Conservation (phyloP, 1,140 invertebrate species). For the Ganaspis sp. region DNA sequence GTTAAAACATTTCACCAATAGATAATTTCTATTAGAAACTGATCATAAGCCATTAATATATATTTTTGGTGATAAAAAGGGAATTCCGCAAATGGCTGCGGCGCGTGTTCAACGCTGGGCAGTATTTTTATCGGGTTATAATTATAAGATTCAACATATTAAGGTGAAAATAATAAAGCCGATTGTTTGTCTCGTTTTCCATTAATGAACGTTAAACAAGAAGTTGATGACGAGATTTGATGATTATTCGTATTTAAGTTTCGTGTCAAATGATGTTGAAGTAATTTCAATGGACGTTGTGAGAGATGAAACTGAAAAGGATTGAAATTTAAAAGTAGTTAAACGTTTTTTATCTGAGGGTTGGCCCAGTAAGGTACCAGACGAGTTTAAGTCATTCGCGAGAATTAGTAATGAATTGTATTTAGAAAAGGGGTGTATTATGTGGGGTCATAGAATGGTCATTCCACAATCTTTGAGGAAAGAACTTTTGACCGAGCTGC, state of each 20-base stretch:
- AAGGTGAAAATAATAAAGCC: background rate
- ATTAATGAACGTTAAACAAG: background rate
- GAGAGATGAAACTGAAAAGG: background rate
- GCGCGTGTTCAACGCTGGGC: background rate
- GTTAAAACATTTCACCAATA: constrained; percentile 2
- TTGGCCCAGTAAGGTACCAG: background rate
- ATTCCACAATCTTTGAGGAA: constrained; percentile 30
- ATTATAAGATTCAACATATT: constrained; percentile 25
- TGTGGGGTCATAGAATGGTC: constrained; percentile 40
- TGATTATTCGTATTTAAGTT: background rate
- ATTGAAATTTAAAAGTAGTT: too few relatives aligned
- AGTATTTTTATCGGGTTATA: constrained; percentile 3
- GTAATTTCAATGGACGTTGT: background rate
- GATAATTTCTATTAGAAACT: background rate
- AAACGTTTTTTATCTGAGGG: too few relatives aligned
- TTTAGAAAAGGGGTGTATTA: constrained; percentile 37
- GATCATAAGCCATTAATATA: background rate
- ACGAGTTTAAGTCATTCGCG: background rate
- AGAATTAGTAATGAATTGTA: constrained; percentile 19
- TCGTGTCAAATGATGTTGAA: background rate
- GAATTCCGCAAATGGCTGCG: background rate
- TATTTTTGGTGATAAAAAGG: background rate
- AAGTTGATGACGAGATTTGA: background rate
- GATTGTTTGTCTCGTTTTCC: background rate
- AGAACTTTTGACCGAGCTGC: constrained; percentile 65